Percentiles rank a stretch among this genome's conserved stretches.
phyloP scores from a whole-genome alignment of 2,888 invertebrate genomes.

The Achlya flavicornis region DNA sequence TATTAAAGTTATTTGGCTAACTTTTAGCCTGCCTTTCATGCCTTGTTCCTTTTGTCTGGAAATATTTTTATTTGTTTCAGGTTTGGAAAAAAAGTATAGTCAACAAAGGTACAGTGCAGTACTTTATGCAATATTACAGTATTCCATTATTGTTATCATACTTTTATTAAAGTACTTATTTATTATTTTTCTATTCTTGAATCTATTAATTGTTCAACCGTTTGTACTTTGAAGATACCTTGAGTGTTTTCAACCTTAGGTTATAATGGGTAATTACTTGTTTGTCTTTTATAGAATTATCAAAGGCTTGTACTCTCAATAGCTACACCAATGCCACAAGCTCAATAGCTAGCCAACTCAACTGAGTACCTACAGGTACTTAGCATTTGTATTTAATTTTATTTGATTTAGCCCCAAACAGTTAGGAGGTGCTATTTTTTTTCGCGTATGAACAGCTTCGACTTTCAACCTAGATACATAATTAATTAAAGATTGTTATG shows the following conservation, averaged over 20 bases:
- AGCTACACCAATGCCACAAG: background rate
- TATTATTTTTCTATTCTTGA: background rate
- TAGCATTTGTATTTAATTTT: no score
- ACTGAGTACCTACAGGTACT: no score
- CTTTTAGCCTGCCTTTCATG: no score
- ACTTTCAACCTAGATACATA: no score
- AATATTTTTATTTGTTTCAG: slow-evolving; percentile 41
- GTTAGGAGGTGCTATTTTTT: no score
- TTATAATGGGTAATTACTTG: background rate
- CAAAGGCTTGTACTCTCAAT: background rate
- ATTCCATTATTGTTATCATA: background rate
- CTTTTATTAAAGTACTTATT: background rate
- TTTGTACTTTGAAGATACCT: background rate
- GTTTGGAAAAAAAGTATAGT: slow-evolving; percentile 59
- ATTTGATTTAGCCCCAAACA: no score
- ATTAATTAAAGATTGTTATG: no score
- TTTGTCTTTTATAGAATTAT: background rate
- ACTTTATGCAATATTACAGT: background rate
- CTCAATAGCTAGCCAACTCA: no score
- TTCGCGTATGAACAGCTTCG: no score
- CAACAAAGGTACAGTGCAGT: background rate
- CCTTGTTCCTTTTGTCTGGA: background rate
- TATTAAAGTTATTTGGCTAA: no score
- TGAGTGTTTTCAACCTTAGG: background rate
- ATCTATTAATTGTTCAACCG: background rate